Conservation (phyloP, 2,888 invertebrate genomes). For the Ochlodes sylvanus region DNA sequence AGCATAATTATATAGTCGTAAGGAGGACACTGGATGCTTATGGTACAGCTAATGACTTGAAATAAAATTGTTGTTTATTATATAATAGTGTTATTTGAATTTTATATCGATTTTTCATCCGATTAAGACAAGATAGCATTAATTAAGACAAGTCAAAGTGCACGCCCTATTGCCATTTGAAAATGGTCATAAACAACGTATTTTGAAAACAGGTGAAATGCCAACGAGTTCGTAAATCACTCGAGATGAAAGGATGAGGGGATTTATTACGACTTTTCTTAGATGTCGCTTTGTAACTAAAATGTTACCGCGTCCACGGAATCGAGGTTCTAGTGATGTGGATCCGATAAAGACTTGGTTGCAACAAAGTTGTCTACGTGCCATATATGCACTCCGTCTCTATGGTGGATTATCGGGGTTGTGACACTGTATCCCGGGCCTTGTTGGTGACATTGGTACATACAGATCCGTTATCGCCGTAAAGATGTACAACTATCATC, state of each 20-base stretch:
- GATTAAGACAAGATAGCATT: too few relatives aligned
- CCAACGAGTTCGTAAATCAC: constrained; percentile 11
- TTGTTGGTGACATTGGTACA: neutral
- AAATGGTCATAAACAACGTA: neutral
- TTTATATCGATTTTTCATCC: too few relatives aligned
- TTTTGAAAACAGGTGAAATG: constrained; percentile 12
- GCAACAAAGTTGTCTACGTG: constrained; percentile 7
- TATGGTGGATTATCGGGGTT: constrained; percentile 1
- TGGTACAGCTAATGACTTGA: too few relatives aligned
- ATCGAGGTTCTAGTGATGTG: constrained; percentile 3
- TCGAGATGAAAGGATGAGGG: constrained; percentile 12
- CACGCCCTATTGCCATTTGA: neutral
- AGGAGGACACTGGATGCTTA: too few relatives aligned
- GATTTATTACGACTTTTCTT: constrained; percentile 4
- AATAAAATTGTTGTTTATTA: too few relatives aligned
- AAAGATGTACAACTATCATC: neutral
- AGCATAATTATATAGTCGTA: too few relatives aligned
- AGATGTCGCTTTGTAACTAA: constrained; percentile 6
- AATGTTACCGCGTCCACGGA: constrained; percentile 7
- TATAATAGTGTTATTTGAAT: too few relatives aligned
- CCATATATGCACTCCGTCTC: neutral
- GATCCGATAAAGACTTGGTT: constrained; percentile 9
- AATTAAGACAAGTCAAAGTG: neutral
- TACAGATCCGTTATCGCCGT: neutral
- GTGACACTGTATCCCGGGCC: neutral